A percentile compares a stretch with the other conserved stretches of the same genome.
phyloP scores from a whole-genome alignment of 2,888 invertebrate species.

The Exocentrus adspersus region DNA sequence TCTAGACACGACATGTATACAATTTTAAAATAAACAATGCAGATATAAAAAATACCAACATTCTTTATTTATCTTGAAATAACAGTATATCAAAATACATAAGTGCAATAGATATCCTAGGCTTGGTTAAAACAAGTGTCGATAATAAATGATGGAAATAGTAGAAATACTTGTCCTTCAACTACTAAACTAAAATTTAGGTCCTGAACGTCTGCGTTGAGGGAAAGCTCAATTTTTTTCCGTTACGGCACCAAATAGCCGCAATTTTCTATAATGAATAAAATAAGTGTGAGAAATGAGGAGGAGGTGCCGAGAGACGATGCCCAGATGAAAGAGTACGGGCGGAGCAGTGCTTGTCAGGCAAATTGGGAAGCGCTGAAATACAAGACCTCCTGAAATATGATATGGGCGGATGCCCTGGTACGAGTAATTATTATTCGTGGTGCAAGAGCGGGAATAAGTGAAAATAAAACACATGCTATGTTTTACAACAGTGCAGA shows the following conservation, averaged over 20 bases:
- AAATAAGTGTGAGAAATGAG: slow-evolving; percentile 49
- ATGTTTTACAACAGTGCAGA: too few species aligned
- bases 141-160: neutral
- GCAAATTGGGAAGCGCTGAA: slow-evolving; percentile 54
- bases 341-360: slow-evolving; percentile 52
- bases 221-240: slow-evolving; percentile 24
- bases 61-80: neutral
- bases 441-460: neutral
- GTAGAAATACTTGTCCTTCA: too few species aligned
- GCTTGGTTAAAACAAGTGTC: neutral
- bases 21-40: neutral
- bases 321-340: slow-evolving; percentile 50
- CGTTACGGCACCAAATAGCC: slow-evolving; percentile 44
- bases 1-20: neutral
- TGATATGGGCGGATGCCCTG: slow-evolving; percentile 22
- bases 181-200: too few species aligned
- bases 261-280: slow-evolving; percentile 53
- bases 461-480: neutral
- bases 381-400: slow-evolving; percentile 39
- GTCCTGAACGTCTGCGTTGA: slow-evolving; percentile 17
- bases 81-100: neutral
- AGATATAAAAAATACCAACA: neutral
- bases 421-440: slow-evolving; percentile 6
- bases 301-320: slow-evolving; percentile 32
- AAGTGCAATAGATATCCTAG: neutral